Percentiles rank a stretch among this genome's conserved stretches.
Evolutionary conservation across 2,113 vertebrate species (phyloP).

Genomic region (Phoenicopterus ruber): DNA sequence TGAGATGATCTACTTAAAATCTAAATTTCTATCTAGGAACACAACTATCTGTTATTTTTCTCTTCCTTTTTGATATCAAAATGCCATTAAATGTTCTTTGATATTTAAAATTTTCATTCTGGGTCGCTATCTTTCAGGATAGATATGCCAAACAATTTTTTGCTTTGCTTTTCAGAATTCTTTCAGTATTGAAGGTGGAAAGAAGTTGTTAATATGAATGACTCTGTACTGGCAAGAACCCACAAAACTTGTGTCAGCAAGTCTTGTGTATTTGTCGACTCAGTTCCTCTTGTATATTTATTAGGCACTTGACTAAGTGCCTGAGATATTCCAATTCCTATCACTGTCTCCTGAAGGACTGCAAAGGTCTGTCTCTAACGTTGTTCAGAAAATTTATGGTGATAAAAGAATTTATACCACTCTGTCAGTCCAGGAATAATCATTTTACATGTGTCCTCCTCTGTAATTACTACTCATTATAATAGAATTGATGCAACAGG

Average conservation of each 20-base stretch:
- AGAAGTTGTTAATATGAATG: neutral
- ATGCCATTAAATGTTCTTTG: neutral
- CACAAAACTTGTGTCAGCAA: constrained; percentile 20
- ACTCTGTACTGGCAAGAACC: constrained; percentile 4
- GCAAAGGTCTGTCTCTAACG: neutral
- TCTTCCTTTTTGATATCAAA: neutral
- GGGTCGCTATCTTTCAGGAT: neutral
- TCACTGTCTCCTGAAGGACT: neutral
- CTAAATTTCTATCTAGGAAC: neutral
- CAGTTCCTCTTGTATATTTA: constrained; percentile 25
- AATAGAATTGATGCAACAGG: neutral
- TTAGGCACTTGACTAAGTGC: neutral
- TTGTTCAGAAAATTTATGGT: neutral
- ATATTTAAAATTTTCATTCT: neutral
- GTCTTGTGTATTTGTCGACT: neutral
- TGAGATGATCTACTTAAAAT: neutral
- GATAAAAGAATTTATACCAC: neutral
- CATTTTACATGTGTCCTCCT: neutral
- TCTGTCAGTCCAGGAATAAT: neutral
- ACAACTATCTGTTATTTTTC: neutral
- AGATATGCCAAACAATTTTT: neutral
- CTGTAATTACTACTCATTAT: neutral
- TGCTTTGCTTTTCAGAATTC: neutral
- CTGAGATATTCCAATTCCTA: neutral
- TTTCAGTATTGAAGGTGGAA: constrained; percentile 4